A percentile compares a stretch with the other conserved stretches of the same genome.
phyloP scores from a whole-genome alignment of 2,113 vertebrate genomes.

The Pholis gunnellus region DNA sequence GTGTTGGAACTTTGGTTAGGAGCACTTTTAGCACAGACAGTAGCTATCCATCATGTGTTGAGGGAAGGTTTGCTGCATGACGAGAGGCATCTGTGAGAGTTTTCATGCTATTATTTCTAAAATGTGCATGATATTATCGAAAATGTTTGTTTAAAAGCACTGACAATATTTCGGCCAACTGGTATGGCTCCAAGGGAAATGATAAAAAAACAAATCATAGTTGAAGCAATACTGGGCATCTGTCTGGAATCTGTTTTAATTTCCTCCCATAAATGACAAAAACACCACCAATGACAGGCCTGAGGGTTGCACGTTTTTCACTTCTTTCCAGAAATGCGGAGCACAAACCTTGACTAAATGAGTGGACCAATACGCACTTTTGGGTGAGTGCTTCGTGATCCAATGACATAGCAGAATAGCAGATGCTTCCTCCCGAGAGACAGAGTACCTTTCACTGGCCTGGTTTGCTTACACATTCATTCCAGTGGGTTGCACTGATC shows the following conservation, averaged over 20 bases:
- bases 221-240: constrained; percentile 63
- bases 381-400: constrained; percentile 16
- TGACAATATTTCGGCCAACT: constrained; percentile 42
- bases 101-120: constrained; percentile 48
- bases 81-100: constrained; percentile 41
- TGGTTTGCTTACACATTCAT: constrained; percentile 32
- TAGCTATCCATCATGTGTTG: constrained; percentile 30
- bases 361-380: constrained; percentile 32
- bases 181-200: constrained; percentile 41
- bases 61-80: not conserved
- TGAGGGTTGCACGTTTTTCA: constrained; percentile 46
- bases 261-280: constrained; percentile 59
- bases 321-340: constrained; percentile 40
- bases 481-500: constrained; percentile 37
- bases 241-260: constrained; percentile 65
- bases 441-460: constrained; percentile 41
- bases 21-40: constrained; percentile 9
- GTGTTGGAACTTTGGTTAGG: not conserved
- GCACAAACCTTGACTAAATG: constrained; percentile 26
- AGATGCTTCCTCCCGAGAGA: constrained; percentile 41
- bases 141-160: constrained; percentile 45
- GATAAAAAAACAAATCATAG: constrained; percentile 39
- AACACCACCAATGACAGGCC: constrained; percentile 41
- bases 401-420: constrained; percentile 38
- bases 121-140: constrained; percentile 40